Conservation (phyloP, 2,797 vertebrate species). For the Lycodopsis pacificus region DNA sequence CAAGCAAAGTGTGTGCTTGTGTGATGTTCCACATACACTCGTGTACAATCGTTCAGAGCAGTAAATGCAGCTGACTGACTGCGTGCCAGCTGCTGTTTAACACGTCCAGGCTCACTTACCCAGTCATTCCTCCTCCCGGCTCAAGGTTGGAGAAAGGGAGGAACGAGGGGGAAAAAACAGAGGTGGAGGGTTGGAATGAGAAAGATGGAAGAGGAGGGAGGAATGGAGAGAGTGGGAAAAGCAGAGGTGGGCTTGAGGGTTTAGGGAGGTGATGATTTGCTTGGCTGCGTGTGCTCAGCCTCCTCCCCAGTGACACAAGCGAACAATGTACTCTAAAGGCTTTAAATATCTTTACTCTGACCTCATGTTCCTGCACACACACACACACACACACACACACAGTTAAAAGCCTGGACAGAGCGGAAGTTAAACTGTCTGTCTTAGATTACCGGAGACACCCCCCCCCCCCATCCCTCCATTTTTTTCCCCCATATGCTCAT, state of each 20-base stretch:
- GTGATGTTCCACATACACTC: conserved; percentile 47
- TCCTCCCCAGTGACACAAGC: conserved; percentile 76
- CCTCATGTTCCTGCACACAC: conserved; percentile 69
- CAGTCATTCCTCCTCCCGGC: conserved; percentile 42
- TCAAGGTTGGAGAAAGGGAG: conserved; percentile 44
- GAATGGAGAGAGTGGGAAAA: conserved; percentile 60
- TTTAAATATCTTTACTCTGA: conserved; percentile 80
- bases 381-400: conserved; percentile 25
- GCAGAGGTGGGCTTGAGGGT: conserved; percentile 69
- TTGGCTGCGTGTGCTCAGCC: conserved; percentile 70
- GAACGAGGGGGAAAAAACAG: conserved; percentile 42
- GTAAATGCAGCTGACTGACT: conserved; percentile 71
- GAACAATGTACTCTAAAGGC: conserved; percentile 78
- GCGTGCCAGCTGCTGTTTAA: conserved; percentile 75
- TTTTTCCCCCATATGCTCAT: conserved; percentile 40
- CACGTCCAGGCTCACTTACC: conserved; percentile 70
- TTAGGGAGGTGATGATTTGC: conserved; percentile 75
- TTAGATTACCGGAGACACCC: conserved; percentile 53
- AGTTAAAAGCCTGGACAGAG: conserved; percentile 53
- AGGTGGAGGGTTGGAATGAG: conserved; percentile 45
- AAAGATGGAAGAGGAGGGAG: conserved; percentile 23
- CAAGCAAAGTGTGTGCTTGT: conserved; percentile 46
- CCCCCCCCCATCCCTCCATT: background rate
- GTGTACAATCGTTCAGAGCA: conserved; percentile 59
- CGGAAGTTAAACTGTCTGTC: conserved; percentile 60